Conservation (phyloP, 2,113 vertebrate genomes). For the Poicephalus meyeri region DNA sequence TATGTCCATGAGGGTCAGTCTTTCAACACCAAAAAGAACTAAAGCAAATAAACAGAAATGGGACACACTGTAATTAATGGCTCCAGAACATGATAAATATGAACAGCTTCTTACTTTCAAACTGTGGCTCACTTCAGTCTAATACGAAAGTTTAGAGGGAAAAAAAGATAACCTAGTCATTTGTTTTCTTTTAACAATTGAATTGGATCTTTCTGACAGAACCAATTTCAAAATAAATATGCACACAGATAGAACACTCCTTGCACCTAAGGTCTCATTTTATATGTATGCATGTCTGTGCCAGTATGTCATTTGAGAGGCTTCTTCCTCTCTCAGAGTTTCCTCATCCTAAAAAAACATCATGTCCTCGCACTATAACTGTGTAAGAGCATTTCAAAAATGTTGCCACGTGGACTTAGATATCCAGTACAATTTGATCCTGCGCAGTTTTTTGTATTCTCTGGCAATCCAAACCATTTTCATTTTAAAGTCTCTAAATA, state of each 20-base stretch:
- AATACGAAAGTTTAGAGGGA: background rate
- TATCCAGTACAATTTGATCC: background rate
- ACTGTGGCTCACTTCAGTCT: background rate
- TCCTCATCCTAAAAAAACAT: constrained; percentile 45
- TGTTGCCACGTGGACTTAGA: constrained; percentile 2
- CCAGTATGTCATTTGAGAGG: constrained; percentile 34
- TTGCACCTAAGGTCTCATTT: background rate
- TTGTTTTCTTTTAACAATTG: background rate
- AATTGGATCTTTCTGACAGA: background rate
- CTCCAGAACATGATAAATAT: constrained; percentile 67
- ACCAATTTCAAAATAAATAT: background rate
- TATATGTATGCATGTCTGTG: background rate
- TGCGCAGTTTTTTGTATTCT: background rate
- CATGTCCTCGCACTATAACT: background rate
- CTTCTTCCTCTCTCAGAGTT: constrained; percentile 25
- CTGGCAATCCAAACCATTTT: background rate
- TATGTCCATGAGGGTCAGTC: constrained; percentile 45
- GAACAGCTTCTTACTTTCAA: constrained; percentile 33
- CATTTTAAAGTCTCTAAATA: background rate
- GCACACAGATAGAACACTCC: background rate
- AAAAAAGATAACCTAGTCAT: background rate
- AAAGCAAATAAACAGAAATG: constrained; percentile 77
- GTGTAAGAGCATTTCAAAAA: background rate
- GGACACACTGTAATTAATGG: constrained; percentile 73
- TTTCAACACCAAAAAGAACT: constrained; percentile 70